phyloP scores from a whole-genome alignment of 2,888 invertebrate species.

The Nomada flava region DNA sequence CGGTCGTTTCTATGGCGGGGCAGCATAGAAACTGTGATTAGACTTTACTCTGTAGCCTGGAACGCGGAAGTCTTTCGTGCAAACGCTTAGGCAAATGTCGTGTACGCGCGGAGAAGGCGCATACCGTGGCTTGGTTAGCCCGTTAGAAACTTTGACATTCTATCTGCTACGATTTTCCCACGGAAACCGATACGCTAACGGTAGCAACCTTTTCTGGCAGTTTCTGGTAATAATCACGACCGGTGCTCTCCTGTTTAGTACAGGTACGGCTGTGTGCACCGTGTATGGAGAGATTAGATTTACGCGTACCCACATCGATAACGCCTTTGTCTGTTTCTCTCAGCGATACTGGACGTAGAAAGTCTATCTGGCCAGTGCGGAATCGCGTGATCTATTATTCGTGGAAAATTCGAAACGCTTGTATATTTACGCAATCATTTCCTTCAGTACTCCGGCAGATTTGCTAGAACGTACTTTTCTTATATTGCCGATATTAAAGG shows the following conservation, averaged over 20 bases:
- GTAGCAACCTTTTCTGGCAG: constrained; percentile 60
- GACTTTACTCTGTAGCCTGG: constrained; percentile 60
- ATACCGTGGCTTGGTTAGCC: constrained; percentile 19
- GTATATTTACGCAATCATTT: neutral
- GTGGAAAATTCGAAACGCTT: constrained; percentile 6
- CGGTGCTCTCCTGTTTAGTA: constrained; percentile 17
- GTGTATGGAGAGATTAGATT: constrained; percentile 56
- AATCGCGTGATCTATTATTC: constrained; percentile 40
- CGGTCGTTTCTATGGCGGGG: constrained; percentile 12
- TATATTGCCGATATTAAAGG: too few relatives aligned
- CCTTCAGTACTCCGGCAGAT: neutral
- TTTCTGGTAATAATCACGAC: constrained; percentile 55
- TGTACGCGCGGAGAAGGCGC: constrained; percentile 37
- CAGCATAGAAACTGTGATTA: constrained; percentile 52
- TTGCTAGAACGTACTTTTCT: too few relatives aligned
- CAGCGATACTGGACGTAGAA: constrained; percentile 40
- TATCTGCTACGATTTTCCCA: constrained; percentile 60
- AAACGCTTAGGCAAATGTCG: constrained; percentile 66
- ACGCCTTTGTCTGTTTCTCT: constrained; percentile 43
- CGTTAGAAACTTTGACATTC: constrained; percentile 67
- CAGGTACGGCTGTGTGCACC: constrained; percentile 12
- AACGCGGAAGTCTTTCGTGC: constrained; percentile 65
- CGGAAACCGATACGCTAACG: constrained; percentile 48
- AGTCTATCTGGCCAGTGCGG: constrained; percentile 4
- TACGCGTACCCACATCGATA: constrained; percentile 37